phyloP scores from a whole-genome alignment of 2,888 invertebrate genomes.

The Stenoptilia bipunctidactyla region DNA sequence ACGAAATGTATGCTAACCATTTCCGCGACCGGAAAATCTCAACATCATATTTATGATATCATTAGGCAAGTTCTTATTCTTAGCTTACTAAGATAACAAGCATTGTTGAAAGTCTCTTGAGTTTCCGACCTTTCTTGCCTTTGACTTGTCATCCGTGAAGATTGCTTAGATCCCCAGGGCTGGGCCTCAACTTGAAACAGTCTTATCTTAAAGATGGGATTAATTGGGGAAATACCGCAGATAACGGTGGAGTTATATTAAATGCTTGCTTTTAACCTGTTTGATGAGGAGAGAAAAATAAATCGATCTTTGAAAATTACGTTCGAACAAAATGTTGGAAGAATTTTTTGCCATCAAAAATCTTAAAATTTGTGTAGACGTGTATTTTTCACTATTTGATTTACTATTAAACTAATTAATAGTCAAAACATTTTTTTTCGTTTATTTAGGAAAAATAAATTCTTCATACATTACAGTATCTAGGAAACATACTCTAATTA shows the following conservation, averaged over 20 bases:
- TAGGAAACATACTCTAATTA: too few relatives aligned
- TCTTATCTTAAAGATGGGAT: conserved; percentile 62
- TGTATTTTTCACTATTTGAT: too few relatives aligned
- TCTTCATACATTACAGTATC: too few relatives aligned
- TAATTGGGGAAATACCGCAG: conserved; percentile 67
- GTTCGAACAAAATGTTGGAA: too few relatives aligned
- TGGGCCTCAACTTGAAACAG: conserved; percentile 64
- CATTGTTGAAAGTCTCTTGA: conserved; percentile 69
- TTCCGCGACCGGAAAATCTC: not conserved
- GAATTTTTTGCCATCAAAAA: too few relatives aligned
- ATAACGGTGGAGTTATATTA: conserved; percentile 59
- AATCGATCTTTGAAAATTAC: too few relatives aligned
- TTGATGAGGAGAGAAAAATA: too few relatives aligned
- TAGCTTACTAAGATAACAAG: conserved; percentile 67
- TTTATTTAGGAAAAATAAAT: too few relatives aligned
- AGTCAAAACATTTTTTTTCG: too few relatives aligned
- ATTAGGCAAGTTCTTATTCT: conserved; percentile 59
- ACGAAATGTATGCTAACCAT: too few relatives aligned
- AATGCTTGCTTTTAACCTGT: conserved; percentile 17
- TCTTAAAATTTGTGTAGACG: too few relatives aligned
- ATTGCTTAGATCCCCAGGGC: conserved; percentile 67
- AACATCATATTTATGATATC: conserved; percentile 35
- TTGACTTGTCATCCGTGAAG: conserved; percentile 70
- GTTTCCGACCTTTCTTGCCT: conserved; percentile 65
- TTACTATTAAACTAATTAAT: too few relatives aligned